Base-by-base conservation (phyloP, 2,888 invertebrate genomes). In the Hirtodrosophila duncani region DNA sequence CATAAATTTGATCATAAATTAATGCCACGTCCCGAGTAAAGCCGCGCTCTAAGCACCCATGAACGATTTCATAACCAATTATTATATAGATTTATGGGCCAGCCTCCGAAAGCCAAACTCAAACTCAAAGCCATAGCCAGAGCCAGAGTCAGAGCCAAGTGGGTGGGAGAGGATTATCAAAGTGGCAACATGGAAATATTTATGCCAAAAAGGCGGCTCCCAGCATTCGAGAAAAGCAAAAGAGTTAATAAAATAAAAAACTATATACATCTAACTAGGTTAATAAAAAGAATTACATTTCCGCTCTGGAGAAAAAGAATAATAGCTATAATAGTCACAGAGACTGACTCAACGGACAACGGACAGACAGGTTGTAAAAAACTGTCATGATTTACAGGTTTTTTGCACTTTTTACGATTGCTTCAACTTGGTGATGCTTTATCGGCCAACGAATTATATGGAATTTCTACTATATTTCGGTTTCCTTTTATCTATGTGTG, bases 301-400 rank as follows among this genome's bases (percentile, higher is more conserved):
- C 81, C 78, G 78, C 38, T n/a, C 14, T 26, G 17, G 18, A 42
- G 21, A 31, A 14, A 29, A 36, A 20, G 10, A 27, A n/a, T 10
- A 30, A 24, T 24, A 18, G 9, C 8, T 18, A 33, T 6, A 16
- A 36, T 33, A 9, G 26, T 36, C 51, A 55, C 51, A 46, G 46
- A 31, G 37, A 24, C 2, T 30, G 42, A 29, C 11, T 20, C 9
- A 20, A 1, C 24, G 23, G 5, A 27, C 62, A 38, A 52, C 69
- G 65, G 65, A 62, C 62, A 72, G 63, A 55, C 8, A 14, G 38
- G 39, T 11, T 43, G 37, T 74, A 74, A 75, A 75, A n/a, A 78
- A 69, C 70, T 67, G 75, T 81, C 75, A 69, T 81, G 75, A 75
- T 75, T 75, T 75, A 75, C 81, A 75, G 81, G n/a, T n/a, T n/a